Conservation (phyloP, 92 coral and sea anemone species). For the Phenganax stokvisi region DNA sequence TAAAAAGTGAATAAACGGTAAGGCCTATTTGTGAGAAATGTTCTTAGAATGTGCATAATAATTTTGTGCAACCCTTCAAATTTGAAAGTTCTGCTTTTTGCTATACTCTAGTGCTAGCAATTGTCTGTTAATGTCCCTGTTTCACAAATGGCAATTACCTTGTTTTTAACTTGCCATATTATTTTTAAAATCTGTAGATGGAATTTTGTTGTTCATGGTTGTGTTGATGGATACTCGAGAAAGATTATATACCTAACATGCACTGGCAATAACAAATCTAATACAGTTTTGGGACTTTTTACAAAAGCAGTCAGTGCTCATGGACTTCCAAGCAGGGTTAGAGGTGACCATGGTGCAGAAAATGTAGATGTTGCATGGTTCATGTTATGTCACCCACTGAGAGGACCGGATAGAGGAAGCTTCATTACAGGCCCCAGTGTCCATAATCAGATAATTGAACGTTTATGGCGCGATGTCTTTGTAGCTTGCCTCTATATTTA, state of each 20-base stretch:
- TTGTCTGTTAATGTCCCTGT: too few species aligned
- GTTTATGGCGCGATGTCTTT: slow-evolving; percentile 33
- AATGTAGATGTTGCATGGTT: not conserved
- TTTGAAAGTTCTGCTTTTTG: too few species aligned
- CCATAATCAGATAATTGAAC: slow-evolving; percentile 29
- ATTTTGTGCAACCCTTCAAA: too few species aligned
- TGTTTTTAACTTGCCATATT: too few species aligned
- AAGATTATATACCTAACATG: slow-evolving; percentile 1
- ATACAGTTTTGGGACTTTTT: too few species aligned
- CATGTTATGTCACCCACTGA: slow-evolving; percentile 1
- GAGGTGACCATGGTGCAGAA: slow-evolving; percentile 1
- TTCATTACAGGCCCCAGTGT: slow-evolving; percentile 35
- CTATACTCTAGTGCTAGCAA: too few species aligned
- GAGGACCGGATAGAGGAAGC: not conserved
- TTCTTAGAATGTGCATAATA: too few species aligned
- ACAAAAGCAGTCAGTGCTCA: too few species aligned
- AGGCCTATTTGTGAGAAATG: too few species aligned
- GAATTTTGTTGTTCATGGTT: not conserved
- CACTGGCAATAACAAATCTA: not conserved
- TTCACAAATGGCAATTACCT: not conserved
- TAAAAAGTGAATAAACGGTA: too few species aligned
- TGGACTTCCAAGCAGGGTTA: too few species aligned
- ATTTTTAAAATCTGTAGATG: too few species aligned
- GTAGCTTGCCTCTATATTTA: slow-evolving; percentile 49
- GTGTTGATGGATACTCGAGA: slow-evolving; percentile 5